Base-by-base conservation (phyloP, 2,113 vertebrate species). In the Pagrus major region DNA sequence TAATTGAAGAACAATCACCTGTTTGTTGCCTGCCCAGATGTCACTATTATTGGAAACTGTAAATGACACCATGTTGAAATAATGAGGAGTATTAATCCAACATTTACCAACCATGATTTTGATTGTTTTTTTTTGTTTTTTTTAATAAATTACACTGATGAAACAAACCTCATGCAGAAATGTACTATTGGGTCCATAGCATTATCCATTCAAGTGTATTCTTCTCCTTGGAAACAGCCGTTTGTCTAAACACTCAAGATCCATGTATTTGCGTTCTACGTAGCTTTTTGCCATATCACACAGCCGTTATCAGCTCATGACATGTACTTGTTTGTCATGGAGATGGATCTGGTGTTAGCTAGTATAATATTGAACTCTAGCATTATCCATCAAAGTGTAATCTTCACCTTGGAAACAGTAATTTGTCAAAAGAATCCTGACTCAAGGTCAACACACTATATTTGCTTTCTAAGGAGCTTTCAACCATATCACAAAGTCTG, bases 1-100 rank as follows among this genome's bases (percentile, higher is more conserved):
- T 76, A 73, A 73, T 71, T 68, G n/a, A 46, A 42, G 27, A 75
- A 78, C 63, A 78, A 52, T 64, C 49, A 49, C 21, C 41, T 79
- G 35, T 71, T 51, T 54, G 21, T 67, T 39, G 23, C 31, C 46
- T 56, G 59, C 33, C 44, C 58, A 56, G 25, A 42, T 71, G 35
- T 61, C 25, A 31, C n/a, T 5, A 15, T 25, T 35, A 33, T 52
- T 18, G 41, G 31, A 65, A 79, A 25, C 46, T 74, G 10, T 56
- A 27, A 54, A 69, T 29, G 29, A 15, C 29, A 64, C 41, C 31
- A 42, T 49, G 37, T 33, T 11, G 54, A 21, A 61, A 44, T 59
- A 3, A 49, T 18, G 5, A n/a, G 11, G 5, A 39, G 39, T 10
- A 52, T 27, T 44, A 3, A 18, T 27, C 31, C 3, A 27, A 15